These are phyloP conservation scores for Drosophila pseudotakahashii DNA, from an alignment of 2,888 invertebrate genomes.

Conservation along the genomic window DNA sequence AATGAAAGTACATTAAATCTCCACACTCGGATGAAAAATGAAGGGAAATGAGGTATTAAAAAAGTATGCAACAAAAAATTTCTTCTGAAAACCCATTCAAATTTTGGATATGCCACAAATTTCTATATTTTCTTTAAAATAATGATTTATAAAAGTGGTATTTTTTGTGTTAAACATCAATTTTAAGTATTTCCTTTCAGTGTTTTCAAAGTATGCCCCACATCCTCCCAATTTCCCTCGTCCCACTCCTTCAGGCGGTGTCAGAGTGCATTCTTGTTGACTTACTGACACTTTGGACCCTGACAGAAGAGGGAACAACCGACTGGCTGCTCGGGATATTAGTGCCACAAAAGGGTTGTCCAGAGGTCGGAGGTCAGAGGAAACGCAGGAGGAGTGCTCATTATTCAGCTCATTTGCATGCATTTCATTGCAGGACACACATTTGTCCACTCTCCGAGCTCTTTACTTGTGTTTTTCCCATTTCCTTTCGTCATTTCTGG, in stretches of 20 bases:
- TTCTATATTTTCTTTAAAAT: no score
- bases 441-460: conserved; percentile 34
- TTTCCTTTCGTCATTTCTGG: conserved; percentile 3
- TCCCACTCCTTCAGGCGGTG: conserved; percentile 49
- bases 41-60: no score
- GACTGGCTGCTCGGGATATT: conserved; percentile 58
- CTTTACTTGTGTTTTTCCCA: conserved; percentile 16
- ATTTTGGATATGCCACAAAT: no score
- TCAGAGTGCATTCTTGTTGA: conserved; percentile 77
- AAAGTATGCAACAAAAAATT: no score
- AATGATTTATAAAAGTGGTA: no score
- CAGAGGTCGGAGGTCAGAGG: conserved; percentile 7
- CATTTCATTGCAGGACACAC: conserved; percentile 52
- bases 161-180: not conserved
- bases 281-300: conserved; percentile 71
- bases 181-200: not conserved
- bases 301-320: conserved; percentile 26
- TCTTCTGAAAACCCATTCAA: no score
- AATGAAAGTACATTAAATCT: no score
- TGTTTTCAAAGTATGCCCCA: conserved; percentile 9
- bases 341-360: conserved; percentile 61
- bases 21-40: no score
- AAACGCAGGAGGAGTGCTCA: conserved; percentile 52
- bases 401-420: conserved; percentile 80
- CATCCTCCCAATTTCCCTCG: conserved; percentile 5